Conservation (phyloP, 1,140 invertebrate genomes). For the Zaprionus gabonicus region DNA sequence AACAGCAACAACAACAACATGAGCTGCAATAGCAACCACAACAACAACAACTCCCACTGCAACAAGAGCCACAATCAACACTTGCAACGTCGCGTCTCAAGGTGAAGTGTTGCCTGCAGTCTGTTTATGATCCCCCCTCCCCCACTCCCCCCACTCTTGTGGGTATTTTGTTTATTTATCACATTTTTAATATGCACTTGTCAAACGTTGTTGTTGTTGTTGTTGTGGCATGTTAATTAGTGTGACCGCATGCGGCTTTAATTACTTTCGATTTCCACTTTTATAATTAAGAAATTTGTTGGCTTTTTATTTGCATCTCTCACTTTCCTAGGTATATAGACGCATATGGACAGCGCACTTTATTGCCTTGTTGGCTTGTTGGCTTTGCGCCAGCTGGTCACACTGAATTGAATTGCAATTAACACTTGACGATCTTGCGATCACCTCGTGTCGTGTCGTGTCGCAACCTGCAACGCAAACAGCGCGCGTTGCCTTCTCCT, state of each 20-base stretch:
- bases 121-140: constrained; percentile 21
- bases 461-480: constrained; percentile 6
- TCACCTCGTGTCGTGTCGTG: constrained; percentile 5
- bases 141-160: background rate
- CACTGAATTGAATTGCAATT: constrained; percentile 56
- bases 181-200: constrained; percentile 60
- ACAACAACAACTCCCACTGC: background rate
- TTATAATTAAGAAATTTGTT: constrained; percentile 30
- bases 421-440: constrained; percentile 19
- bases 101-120: constrained; percentile 58
- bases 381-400: constrained; percentile 30
- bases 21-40: constrained; percentile 3
- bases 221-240: constrained; percentile 40
- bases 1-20: constrained; percentile 22
- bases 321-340: background rate
- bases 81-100: constrained; percentile 48
- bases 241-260: constrained; percentile 37
- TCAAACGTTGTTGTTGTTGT: constrained; percentile 28
- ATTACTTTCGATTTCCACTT: constrained; percentile 13
- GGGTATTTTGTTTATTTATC: constrained; percentile 61
- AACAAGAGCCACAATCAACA: constrained; percentile 16
- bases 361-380: background rate
- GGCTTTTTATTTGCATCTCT: background rate
- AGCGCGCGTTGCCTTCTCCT: background rate
- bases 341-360: background rate